Percentiles rank a stretch among this genome's conserved stretches.
Evolutionary conservation across 2,888 invertebrate species (phyloP).

Genomic region (Apotomis capreana): DNA sequence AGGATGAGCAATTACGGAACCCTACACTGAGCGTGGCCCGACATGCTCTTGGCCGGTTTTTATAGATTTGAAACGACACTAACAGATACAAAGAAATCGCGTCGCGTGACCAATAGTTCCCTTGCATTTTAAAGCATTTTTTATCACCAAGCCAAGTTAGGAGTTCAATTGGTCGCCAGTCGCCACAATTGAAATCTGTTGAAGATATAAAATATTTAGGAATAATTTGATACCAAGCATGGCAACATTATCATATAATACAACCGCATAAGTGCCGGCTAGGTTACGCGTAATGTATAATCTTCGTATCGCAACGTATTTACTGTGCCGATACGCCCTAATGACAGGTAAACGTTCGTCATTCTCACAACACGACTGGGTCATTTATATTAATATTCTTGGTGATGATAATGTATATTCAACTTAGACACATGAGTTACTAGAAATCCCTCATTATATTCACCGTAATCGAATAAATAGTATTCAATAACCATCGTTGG

Average conservation of each 20-base stretch:
- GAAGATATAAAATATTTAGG: not conserved
- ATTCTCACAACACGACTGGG: constrained; percentile 34
- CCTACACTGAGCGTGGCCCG: too few species aligned
- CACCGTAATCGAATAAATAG: too few species aligned
- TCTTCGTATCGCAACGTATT: constrained; percentile 35
- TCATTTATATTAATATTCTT: constrained; percentile 33
- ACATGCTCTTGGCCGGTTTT: too few species aligned
- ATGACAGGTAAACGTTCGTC: constrained; percentile 34
- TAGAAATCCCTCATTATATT: too few species aligned
- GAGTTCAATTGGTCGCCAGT: too few species aligned
- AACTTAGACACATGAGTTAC: too few species aligned
- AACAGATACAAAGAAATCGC: too few species aligned
- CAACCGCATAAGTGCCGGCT: constrained; percentile 25
- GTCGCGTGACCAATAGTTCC: too few species aligned
- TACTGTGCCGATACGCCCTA: constrained; percentile 36
- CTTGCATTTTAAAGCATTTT: not conserved
- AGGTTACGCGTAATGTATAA: constrained; percentile 34
- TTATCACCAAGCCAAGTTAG: not conserved
- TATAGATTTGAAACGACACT: too few species aligned
- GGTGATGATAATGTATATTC: constrained; percentile 16
- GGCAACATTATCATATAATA: constrained; percentile 54
- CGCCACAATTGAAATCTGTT: too few species aligned
- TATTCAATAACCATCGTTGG: too few species aligned
- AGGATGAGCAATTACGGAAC: too few species aligned
- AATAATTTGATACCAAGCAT: constrained; percentile 38